Evolutionary conservation across 2,113 vertebrate species (phyloP), one percentile per base, ranked within the genome.

Genomic region (Diadophis punctatus): DNA sequence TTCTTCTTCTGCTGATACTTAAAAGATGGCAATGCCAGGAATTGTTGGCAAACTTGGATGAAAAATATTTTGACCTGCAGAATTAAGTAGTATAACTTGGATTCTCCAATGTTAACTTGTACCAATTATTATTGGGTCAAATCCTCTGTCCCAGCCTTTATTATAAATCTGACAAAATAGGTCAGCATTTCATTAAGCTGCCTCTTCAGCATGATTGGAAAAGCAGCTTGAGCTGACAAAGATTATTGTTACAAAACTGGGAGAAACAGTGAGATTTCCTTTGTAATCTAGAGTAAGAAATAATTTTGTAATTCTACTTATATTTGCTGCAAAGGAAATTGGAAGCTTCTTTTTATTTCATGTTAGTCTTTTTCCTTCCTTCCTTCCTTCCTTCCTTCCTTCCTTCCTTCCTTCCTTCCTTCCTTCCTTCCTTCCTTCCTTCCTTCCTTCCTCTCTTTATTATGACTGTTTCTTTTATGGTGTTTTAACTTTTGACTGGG

Each of bases 141-240:
- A 34, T 86, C 94, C 74, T 93, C 93, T 34, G 90, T 88, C 87
- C 93, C 86, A 12, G 0, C 90, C 60, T 34, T 91, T 90, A 96
- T 90, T 89, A 85, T 94, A 91, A 95, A 94, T 95, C 93, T 93
- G 39, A 87, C 94, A 96, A 96, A 97, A 97, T 96, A 97, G 97
- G 95, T 97, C 97, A 97, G 60, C 30, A 88, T 93, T 94, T 95
- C 89, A 95, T 91, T 95, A 96, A 96, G 96, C 94, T 51, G 89
- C 25, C 43, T 93, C 94, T 94, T 89, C 89, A 93, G 92, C 92
- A 95, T 80, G 90, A 60, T 85, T 92, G 90, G 39, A 89, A 68
- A 60, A 86, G 49, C 93, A 91, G 25, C 27, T 27, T 93, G 60
- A 86, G 18, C 27, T 53, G 94, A 94, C 49, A 53, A 85, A 87